Evolutionary conservation across 2,888 invertebrate genomes (phyloP).

Genomic region (Luffia ferchaultella): DNA sequence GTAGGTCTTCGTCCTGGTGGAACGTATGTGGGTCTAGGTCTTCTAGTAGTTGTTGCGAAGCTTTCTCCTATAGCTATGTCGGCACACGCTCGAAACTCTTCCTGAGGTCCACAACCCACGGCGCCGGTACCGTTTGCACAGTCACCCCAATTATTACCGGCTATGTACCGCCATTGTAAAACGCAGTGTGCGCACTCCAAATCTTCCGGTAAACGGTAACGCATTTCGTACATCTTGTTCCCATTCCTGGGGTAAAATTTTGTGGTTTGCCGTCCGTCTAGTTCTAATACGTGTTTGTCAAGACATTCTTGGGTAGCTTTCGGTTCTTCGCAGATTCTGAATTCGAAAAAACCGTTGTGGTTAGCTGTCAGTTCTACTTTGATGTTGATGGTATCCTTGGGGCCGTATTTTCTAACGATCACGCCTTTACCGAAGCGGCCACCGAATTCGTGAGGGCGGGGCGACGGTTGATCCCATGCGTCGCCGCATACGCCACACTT

Average conservation of each 20-base stretch:
- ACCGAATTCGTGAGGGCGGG: slow-evolving; percentile 83
- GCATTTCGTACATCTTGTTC: slow-evolving; percentile 81
- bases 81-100: slow-evolving; percentile 87
- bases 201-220: slow-evolving; percentile 68
- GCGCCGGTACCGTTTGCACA: slow-evolving; percentile 78
- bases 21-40: slow-evolving; percentile 51
- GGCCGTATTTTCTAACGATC: slow-evolving; percentile 80
- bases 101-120: slow-evolving; percentile 89
- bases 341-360: slow-evolving; percentile 88
- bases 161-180: slow-evolving; percentile 88
- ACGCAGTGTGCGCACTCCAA: slow-evolving; percentile 83
- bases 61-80: slow-evolving; percentile 77
- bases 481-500: slow-evolving; percentile 91
- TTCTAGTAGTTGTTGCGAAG: slow-evolving; percentile 45
- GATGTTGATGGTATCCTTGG: slow-evolving; percentile 73
- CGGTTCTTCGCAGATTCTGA: slow-evolving; percentile 80
- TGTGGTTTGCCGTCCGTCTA: slow-evolving; percentile 57
- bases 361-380: slow-evolving; percentile 88
- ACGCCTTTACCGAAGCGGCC: slow-evolving; percentile 85
- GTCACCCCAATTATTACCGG: slow-evolving; percentile 86
- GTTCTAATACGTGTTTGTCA: slow-evolving; percentile 72
- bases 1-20: slow-evolving; percentile 48
- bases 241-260: slow-evolving; percentile 81
- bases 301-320: slow-evolving; percentile 78
- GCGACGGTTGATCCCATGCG: slow-evolving; percentile 76